A percentile compares a stretch with the other conserved stretches of the same genome.
These are phyloP conservation scores for Spodoptera picta DNA, from an alignment of 2,888 invertebrate species.

Conservation along the genomic window DNA sequence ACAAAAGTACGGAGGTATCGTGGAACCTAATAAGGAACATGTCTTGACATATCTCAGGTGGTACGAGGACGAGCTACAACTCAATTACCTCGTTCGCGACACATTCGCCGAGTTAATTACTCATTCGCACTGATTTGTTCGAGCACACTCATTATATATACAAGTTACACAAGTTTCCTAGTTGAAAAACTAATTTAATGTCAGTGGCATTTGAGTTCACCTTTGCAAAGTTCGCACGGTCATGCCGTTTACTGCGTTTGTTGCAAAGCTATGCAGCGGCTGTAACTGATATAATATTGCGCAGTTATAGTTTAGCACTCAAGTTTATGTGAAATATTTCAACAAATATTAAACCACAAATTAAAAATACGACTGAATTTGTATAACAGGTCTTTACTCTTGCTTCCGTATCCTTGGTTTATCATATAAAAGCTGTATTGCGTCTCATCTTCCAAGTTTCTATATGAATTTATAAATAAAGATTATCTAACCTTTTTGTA, in stretches of 20 bases:
- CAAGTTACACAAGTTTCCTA: constrained; percentile 7
- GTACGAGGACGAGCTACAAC: constrained; percentile 9
- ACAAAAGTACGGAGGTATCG: constrained; percentile 8
- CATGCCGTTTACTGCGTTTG: constrained; percentile 31
- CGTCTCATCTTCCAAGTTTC: too few species aligned
- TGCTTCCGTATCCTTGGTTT: too few species aligned
- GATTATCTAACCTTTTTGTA: too few species aligned
- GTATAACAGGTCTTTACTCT: too few species aligned
- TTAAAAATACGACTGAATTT: too few species aligned
- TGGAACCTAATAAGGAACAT: constrained; percentile 10
- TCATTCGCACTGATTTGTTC: constrained; percentile 36
- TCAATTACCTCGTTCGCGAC: constrained; percentile 27
- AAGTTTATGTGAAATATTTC: too few species aligned
- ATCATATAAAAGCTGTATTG: too few species aligned
- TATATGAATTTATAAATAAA: too few species aligned
- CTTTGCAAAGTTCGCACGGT: constrained; percentile 28
- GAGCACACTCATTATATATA: constrained; percentile 18
- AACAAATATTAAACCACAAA: too few species aligned
- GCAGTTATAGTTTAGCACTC: background rate
- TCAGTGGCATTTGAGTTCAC: constrained; percentile 22
- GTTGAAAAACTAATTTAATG: constrained; percentile 49
- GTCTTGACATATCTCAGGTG: constrained; percentile 9
- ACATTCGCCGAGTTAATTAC: constrained; percentile 39
- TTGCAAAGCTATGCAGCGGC: constrained; percentile 19
- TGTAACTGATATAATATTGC: constrained; percentile 20